Base-by-base conservation (phyloP, 2,888 invertebrate species). In the Ochlodes sylvanus region DNA sequence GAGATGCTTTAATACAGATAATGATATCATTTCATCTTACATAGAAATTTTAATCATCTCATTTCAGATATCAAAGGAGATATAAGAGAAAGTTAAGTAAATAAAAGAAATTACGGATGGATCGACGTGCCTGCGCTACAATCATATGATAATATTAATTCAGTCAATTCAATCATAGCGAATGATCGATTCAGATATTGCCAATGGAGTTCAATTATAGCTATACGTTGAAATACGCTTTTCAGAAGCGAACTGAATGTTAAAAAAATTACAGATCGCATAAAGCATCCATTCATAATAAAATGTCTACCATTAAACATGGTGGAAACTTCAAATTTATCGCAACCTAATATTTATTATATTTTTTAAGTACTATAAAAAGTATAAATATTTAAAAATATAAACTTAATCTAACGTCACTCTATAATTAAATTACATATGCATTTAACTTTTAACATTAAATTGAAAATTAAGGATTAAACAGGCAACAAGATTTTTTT, bases 1-100 rank as follows among this genome's bases (percentile, higher is more conserved):
- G 60, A 60, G 54, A 60, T 60, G 60, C 32, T 54, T 60, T 54
- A 52, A 44, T 15, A 56, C 14, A 66, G 66, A 66, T 66, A 42
- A 60, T 0, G n/a, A 15, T 47, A 34, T 66, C 32, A 27, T 52
- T 52, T 42, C 21, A 44, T 58, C 58, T 58, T 44, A 41, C 12
- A 38, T 27, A 27, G 27, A 27, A 27, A 27, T 27, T 27, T 27
- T 27, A 66, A 42, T 56, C 42, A 42, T 38, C 15, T 52, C 50
- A 0, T 38, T 58, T 34, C n/a, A 38, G 42, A 66, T 50, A 58
- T 41, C 41, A 57, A 19, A 14, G 7, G 42, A 27, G 14, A 47
- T 47, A 56, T 42, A 47, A 34, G 9, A 47, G 55, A 34, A 32
- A 47, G 55, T 19, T 32, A 19, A 55, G 17, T 32, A 44, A 42